These are phyloP conservation scores for Zaprionus kolodkinae DNA, from an alignment of 1,140 invertebrate species.

Conservation along the genomic window DNA sequence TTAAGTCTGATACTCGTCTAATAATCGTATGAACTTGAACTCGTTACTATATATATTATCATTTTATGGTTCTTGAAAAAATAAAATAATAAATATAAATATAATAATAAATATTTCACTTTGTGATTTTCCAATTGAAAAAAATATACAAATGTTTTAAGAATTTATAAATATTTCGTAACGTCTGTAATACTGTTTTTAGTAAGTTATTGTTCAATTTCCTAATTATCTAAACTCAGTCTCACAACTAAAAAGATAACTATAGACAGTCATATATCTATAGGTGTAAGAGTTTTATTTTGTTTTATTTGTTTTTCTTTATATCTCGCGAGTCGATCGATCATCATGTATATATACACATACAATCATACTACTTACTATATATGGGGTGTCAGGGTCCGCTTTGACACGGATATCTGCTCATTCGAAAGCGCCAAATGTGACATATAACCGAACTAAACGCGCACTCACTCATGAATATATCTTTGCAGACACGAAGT, in stretches of 20 bases:
- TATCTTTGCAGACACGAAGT: slow-evolving; percentile 97
- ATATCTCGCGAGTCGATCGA: background rate
- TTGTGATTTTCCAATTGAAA: background rate
- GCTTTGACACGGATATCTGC: slow-evolving; percentile 22
- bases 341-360: slow-evolving; percentile 3
- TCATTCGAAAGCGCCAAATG: slow-evolving; percentile 29
- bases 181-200: background rate
- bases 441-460: slow-evolving; percentile 30
- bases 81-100: background rate
- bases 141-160: too few relatives aligned
- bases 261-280: background rate
- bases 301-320: background rate
- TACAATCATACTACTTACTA: background rate
- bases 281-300: background rate
- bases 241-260: background rate
- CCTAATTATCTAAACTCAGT: background rate
- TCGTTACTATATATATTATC: background rate
- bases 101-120: too few relatives aligned
- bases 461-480: slow-evolving; percentile 34
- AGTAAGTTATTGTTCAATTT: background rate
- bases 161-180: too few relatives aligned
- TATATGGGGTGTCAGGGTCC: slow-evolving; percentile 3
- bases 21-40: background rate
- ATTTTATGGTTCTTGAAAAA: background rate
- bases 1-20: background rate